A percentile compares a stretch with the other conserved stretches of the same genome.
phyloP scores from a whole-genome alignment of 1,140 invertebrate species.

The Drosophila trapezifrons region DNA sequence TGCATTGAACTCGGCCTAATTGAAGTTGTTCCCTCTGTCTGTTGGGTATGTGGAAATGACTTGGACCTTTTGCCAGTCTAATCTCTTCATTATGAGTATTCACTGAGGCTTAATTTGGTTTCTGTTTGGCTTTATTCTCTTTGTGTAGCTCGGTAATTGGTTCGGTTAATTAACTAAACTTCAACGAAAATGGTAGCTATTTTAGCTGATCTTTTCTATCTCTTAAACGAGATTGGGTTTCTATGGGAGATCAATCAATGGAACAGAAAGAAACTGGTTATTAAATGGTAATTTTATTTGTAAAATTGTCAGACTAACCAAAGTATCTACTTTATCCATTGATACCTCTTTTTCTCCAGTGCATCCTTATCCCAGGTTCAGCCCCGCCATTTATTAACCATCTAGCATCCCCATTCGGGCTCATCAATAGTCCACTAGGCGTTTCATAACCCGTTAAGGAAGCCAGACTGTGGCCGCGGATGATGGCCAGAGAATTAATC shows the following conservation, averaged over 20 bases:
- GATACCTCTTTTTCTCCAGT: constrained; percentile 1
- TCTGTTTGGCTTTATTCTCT: constrained; percentile 27
- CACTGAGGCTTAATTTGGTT: constrained; percentile 51
- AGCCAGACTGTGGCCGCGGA: background rate
- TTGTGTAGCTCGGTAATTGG: constrained; percentile 45
- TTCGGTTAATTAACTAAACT: constrained; percentile 49
- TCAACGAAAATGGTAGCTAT: constrained; percentile 13
- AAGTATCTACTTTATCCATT: too few relatives aligned
- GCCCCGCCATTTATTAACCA: constrained; percentile 18
- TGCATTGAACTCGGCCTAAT: constrained; percentile 69
- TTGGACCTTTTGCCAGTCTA: constrained; percentile 59
- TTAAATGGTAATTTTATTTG: background rate
- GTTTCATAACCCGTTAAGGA: constrained; percentile 35
- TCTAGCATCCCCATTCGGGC: constrained; percentile 9
- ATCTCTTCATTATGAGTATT: constrained; percentile 53
- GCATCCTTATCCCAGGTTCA: constrained; percentile 22
- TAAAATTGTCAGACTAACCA: too few relatives aligned
- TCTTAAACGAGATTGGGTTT: background rate
- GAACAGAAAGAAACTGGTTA: background rate
- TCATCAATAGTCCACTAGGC: constrained; percentile 52
- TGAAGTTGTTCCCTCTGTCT: constrained; percentile 39
- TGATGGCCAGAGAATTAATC: constrained; percentile 61
- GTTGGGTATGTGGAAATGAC: constrained; percentile 65
- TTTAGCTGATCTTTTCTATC: constrained; percentile 23
- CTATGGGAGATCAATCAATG: background rate